phyloP scores from a whole-genome alignment of 2,797 vertebrate genomes.

The Syngnathus acus region DNA sequence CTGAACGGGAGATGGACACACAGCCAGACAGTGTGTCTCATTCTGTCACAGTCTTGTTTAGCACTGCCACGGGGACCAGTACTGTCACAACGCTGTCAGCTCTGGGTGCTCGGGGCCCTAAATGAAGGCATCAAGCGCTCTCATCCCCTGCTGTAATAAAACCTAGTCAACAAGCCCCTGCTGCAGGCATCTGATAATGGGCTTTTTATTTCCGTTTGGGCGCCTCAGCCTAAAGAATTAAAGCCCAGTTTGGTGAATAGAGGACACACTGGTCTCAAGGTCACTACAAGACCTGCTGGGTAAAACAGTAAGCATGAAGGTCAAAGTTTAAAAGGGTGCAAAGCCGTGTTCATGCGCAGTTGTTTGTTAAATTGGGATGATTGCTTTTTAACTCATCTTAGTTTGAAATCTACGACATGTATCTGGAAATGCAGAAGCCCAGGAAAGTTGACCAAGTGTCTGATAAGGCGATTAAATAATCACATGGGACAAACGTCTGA shows the following conservation, averaged over 20 bases:
- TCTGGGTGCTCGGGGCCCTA: slow-evolving; percentile 61
- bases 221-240: slow-evolving; percentile 63
- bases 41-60: slow-evolving; percentile 50
- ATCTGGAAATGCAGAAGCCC: background rate
- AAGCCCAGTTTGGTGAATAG: slow-evolving; percentile 62
- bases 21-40: slow-evolving; percentile 46
- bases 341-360: background rate
- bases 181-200: slow-evolving; percentile 65
- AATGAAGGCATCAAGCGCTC: slow-evolving; percentile 74
- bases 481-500: slow-evolving; percentile 3
- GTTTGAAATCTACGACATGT: background rate
- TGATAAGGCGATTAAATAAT: slow-evolving; percentile 1
- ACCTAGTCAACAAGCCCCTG: slow-evolving; percentile 72
- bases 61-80: slow-evolving; percentile 62
- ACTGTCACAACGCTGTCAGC: slow-evolving; percentile 53
- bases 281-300: slow-evolving; percentile 42
- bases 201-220: slow-evolving; percentile 76
- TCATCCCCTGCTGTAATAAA: slow-evolving; percentile 69
- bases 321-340: background rate
- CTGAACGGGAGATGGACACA: slow-evolving; percentile 27
- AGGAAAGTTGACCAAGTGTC: background rate
- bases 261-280: slow-evolving; percentile 65
- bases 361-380: background rate
- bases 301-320: slow-evolving; percentile 2
- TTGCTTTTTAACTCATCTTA: background rate